Evolutionary conservation across 2,888 invertebrate species (phyloP), one percentile per base, ranked within the genome.

Genomic region (Apotomis turbidana): DNA sequence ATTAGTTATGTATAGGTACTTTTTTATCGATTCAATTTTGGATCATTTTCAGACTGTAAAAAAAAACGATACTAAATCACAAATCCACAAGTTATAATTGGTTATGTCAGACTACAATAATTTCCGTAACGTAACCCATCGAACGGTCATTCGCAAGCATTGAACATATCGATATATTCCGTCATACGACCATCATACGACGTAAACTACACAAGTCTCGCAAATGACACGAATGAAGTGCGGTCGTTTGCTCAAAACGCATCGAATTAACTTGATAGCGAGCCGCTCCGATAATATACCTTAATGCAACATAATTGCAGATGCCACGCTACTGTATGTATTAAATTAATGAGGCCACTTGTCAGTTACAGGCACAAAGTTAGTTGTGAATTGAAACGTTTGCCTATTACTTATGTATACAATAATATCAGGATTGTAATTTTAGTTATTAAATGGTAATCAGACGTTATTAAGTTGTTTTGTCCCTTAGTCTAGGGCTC

Each of bases 241-340:
- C 76, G 75, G 81, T 81, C 81, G 81, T 85, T 83, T 84, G 82
- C 82, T 83, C 84, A 87, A 87, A 87, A 82, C 83, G 82, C 86
- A 88, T 85, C 86, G 86, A 86, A 85, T 88, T 85, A 87, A 85
- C 87, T 87, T 86, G 85, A 89, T 87, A 83, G 84, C 80, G 75
- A 74, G 75, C 79, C 76, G 77, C 82, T 78, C 79, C 82, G 85
- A 82, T 89, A 89, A 88, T 89, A 77, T 81, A 76, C 76, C 75
- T 80, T 87, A 88, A 88, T 87, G 83, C 78, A 78, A 77, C 81
- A 76, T 88, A 90, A 90, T 90, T 84, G 85, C 79, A 80, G 60
- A 44, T 78, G 63, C 77, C 66, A 77, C 73, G 75, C 71, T 62
- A 66, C 75, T 73, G 71, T 81, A 79, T 83, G 82, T 80, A 87